Evolutionary conservation across 2,888 invertebrate species (phyloP), one percentile per base, ranked within the genome.

Genomic region (Epinotia ramella): DNA sequence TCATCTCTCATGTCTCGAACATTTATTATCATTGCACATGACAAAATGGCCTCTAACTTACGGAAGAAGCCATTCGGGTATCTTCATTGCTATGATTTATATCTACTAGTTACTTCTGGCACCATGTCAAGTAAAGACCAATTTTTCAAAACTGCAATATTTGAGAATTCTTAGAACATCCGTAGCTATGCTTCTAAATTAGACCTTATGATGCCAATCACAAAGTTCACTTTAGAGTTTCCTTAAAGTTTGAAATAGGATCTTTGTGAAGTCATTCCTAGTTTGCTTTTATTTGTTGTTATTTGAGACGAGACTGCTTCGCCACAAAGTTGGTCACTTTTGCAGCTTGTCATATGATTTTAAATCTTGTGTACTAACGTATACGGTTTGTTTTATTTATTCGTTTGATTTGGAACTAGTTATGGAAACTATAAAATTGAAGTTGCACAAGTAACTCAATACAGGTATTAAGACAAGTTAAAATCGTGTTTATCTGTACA

Each of bases 31-130:
- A 16, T 24, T 20, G 11, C 4, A 40, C 18, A 18, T 40, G 64
- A 44, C 71, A 57, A 44, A 72, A 57, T 57, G 65, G 57, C 57
- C 20, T 24, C 18, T 18, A 28, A 33, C 18, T 3, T 18, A 28
- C 28, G 33, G 24, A 59, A 33, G 56, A 62, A 67, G 46, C 28
- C 7, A 28, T 63, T 68, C 62, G 12, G 4, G 46, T 68, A 73
- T 73, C 73, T 68, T 11, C 57, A 53, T 57, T 72, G 60, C 73
- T 6, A 62, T 63, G 68, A 46, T 73, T 63, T 73, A 73, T 67
- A 53, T 67, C 40, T 11, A n/a, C 56, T 18, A 16, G 24, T 56
- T 16, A 6, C 24, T 28, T 6, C 56, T 73, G 73, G 73, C 73
- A 56, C 24, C 24, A 63, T 57, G 57, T 63, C 73, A 73, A 69